A percentile compares a stretch with the other conserved stretches of the same genome.
Conservation (phyloP, 2,797 vertebrate species). For the Myotis vivesi region DNA sequence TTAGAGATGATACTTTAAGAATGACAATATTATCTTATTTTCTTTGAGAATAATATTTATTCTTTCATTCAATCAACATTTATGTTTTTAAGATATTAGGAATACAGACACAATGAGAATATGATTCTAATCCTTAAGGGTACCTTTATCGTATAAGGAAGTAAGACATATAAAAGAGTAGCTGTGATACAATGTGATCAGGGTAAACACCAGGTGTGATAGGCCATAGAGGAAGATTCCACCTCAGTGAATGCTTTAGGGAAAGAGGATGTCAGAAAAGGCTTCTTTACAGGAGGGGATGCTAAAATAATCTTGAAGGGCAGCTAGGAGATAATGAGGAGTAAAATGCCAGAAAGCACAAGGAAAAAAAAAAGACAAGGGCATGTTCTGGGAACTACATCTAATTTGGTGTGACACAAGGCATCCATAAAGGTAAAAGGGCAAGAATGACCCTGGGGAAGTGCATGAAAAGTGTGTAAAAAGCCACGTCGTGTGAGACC, state of each 20-base stretch:
- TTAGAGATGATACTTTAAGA: constrained; percentile 18
- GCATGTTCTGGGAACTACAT: not conserved
- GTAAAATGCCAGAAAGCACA: not conserved
- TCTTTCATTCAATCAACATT: not conserved
- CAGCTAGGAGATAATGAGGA: not conserved
- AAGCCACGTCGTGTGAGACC: not conserved
- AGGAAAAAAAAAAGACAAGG: not conserved
- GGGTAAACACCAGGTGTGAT: not conserved
- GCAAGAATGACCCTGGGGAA: not conserved
- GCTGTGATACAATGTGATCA: not conserved
- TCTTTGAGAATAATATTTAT: constrained; percentile 23
- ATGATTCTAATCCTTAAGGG: not conserved
- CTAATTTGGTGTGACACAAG: constrained; percentile 10
- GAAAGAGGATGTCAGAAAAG: not conserved
- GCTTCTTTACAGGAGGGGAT: not conserved
- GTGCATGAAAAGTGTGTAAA: not conserved
- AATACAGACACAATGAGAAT: not conserved
- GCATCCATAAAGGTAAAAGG: not conserved
- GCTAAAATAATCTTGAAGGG: not conserved
- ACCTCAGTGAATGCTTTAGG: not conserved
- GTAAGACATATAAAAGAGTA: not conserved
- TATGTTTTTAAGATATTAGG: not conserved
- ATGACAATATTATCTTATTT: not conserved
- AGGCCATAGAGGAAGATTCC: not conserved
- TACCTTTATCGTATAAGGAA: not conserved